phyloP scores from a whole-genome alignment of 2,797 vertebrate species.

The Coilia nasus region DNA sequence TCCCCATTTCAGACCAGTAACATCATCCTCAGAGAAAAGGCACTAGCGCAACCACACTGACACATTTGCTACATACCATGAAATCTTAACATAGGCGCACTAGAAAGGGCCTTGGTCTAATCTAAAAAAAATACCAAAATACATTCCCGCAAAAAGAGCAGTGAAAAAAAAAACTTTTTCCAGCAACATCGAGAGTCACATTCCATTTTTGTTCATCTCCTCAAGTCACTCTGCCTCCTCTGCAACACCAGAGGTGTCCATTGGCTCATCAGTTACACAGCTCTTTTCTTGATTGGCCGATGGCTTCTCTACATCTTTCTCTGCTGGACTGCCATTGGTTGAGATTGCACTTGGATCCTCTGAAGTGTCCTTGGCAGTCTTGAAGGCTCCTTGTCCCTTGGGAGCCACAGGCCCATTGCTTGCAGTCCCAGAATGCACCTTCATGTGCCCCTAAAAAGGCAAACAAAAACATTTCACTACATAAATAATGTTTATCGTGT shows the following conservation, averaged over 20 bases:
- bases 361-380: conserved; percentile 62
- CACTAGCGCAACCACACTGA: conserved; percentile 55
- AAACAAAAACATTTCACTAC: conserved; percentile 28
- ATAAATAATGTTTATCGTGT: not conserved
- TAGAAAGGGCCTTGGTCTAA: conserved; percentile 58
- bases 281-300: conserved; percentile 62
- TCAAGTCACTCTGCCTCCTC: conserved; percentile 51
- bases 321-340: conserved; percentile 55
- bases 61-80: conserved; percentile 63
- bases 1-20: not conserved
- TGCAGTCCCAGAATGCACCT: conserved; percentile 72
- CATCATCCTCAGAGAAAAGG: conserved; percentile 47
- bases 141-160: conserved; percentile 73
- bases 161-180: conserved; percentile 54
- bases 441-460: conserved; percentile 79
- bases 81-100: conserved; percentile 48
- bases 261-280: conserved; percentile 54
- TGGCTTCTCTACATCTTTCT: conserved; percentile 62
- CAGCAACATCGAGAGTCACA: conserved; percentile 45
- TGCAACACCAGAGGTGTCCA: conserved; percentile 50
- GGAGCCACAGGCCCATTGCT: conserved; percentile 60
- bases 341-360: conserved; percentile 57
- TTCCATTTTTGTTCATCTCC: conserved; percentile 64
- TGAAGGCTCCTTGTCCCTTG: conserved; percentile 59
- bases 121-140: conserved; percentile 58